These are phyloP conservation scores for Nemapogon koenigi DNA, from an alignment of 2,888 invertebrate species.

Conservation along the genomic window DNA sequence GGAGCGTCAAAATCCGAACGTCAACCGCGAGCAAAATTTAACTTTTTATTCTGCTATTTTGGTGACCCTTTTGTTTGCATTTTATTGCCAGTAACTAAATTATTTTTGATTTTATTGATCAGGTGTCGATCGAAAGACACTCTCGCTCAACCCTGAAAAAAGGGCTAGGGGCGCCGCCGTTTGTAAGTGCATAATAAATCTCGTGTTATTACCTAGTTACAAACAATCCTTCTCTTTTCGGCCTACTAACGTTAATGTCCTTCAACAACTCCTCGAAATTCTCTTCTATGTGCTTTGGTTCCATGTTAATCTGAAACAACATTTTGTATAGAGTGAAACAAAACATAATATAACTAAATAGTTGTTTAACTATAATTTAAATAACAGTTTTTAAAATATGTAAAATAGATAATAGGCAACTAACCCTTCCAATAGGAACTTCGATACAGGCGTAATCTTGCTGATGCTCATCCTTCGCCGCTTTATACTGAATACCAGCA, in stretches of 20 bases:
- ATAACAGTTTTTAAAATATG: neutral
- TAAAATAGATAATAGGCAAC: slow-evolving; percentile 18
- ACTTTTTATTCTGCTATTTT: no score
- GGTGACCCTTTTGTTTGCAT: no score
- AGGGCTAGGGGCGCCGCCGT: no score
- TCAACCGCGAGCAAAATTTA: no score
- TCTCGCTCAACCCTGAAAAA: no score
- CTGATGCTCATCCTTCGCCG: slow-evolving; percentile 71
- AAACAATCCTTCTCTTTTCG: slow-evolving; percentile 73
- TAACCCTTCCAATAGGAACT: slow-evolving; percentile 74
- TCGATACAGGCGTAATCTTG: slow-evolving; percentile 74
- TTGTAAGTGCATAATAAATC: neutral
- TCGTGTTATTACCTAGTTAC: slow-evolving; percentile 68
- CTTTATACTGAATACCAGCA: slow-evolving; percentile 74
- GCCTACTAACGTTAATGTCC: slow-evolving; percentile 69
- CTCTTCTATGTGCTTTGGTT: slow-evolving; percentile 70
- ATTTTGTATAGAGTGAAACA: no score
- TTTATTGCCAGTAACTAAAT: no score
- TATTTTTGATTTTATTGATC: no score
- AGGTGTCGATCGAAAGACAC: no score
- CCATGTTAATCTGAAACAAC: slow-evolving; percentile 74
- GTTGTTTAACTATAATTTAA: neutral
- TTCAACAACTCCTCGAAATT: slow-evolving; percentile 72
- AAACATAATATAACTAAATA: no score
- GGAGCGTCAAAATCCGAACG: no score